Base-by-base conservation (phyloP, 2,797 vertebrate genomes). In the Ambastaia sidthimunki region DNA sequence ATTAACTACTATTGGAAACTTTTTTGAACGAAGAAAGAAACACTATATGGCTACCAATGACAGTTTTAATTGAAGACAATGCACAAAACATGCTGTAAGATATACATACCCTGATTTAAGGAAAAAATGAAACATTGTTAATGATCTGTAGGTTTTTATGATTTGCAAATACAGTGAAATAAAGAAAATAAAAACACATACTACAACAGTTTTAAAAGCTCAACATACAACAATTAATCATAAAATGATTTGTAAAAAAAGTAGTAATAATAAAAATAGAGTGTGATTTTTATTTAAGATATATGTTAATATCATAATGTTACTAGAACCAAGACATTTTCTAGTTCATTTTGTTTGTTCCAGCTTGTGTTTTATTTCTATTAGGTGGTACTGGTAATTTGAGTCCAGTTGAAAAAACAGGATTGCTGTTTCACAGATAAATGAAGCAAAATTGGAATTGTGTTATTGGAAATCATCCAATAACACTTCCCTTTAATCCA, bases 41-140 rank as follows among this genome's bases (percentile, higher is more conserved):
- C 41, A 70, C 21, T 47, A 48, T 41, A 15, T 1, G 0, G 55
- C 52, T 68, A 44, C n/a, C n/a, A n/a, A n/a, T n/a, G n/a, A n/a
- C n/a, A n/a, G n/a, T n/a, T 68, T 65, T 78, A 63, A 71, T 78
- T 16, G 3, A 71, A 28, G 31, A 54, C 13, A 60, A 77, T 25
- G 31, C 59, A 37, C n/a, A 60, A 78, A 71, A 62, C 76, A 71
- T 71, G 76, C 68, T 41, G n/a, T 34, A 70, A 16, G 15, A 70
- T 0, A 12, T 15, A 11, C 5, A 7, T 55, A 54, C 5, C 13
- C 15, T 66, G 15, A 2, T 21, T 75, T 66, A 41, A 41, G 28
- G 15, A 41, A 41, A 25, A 16, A 76, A 63, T 66, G 55, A 19
- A 31, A 71, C 25, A 71, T 69, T 25, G 28, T 23, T 23, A 57